Base-by-base conservation (phyloP, 2,888 invertebrate genomes). In the Drosophila anomalata region DNA sequence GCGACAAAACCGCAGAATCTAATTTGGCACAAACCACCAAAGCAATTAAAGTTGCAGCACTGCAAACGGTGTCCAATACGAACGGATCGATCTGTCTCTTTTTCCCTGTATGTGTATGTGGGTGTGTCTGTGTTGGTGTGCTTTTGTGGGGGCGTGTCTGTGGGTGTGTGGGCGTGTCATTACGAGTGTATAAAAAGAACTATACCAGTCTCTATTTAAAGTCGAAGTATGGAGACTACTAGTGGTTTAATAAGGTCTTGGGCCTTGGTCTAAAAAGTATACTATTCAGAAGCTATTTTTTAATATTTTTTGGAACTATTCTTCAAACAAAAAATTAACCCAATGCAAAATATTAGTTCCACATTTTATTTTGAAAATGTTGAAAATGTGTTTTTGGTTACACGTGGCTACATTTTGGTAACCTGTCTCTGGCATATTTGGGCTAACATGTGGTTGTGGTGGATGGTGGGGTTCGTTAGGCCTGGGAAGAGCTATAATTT, bases 11-110 rank as follows among this genome's bases (percentile, higher is more conserved):
- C 84, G 68, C 84, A 78, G 76, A 88, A 86, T 84, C 84, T 84
- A 84, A 84, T 84, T 84, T 84, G 79, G 76, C 73, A 71, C 89
- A 89, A 85, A 89, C 88, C 87, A 72, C 89, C 77, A 80, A 87
- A 88, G 87, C 88, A 87, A 87, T 87, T 87, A 89, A 87, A 87
- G 83, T 89, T 87, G 86, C 88, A 85, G 76, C 76, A 63, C 71
- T 65, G 72, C 65, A 51, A 69, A 62, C 44, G 68, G 59, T 72
- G 73, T 68, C 72, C 70, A 24, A 62, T 76, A 67, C 58, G 67
- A 78, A 57, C 51, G 60, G 55, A 47, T 54, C 67, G 52, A 73
- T 66, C 59, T 69, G 54, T 61, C 42, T 22, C 53, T 54, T 22
- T 44, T 29, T 46, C 31, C 47, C n/a, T 55, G 17, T 29, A 8